Evolutionary conservation across 2,797 vertebrate species (phyloP), one percentile per base, ranked within the genome.

Genomic region (Eutrigla gurnardus): DNA sequence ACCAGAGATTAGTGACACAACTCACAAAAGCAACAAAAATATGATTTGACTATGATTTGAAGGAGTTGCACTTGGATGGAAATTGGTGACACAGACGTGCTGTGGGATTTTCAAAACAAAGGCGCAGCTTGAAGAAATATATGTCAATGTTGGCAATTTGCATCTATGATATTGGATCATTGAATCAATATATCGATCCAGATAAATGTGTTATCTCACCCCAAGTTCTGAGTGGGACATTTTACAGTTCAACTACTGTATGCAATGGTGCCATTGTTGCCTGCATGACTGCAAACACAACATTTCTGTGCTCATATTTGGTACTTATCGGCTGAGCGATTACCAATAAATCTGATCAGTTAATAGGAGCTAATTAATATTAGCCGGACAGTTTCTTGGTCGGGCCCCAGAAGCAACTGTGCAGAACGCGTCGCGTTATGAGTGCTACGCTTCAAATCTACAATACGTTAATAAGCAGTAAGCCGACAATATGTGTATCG

Each of bases 401-500:
- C 4, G 2, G 13, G 9, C 32, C 47, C 17, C 18, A 10, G 25
- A 36, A n/a, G 25, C 11, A 57, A 39, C 39, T 4, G 9, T 11
- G 37, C 49, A 39, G 2, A 18, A 37, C 43, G 61, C 47, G 60
- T 18, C 0, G 17, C 14, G 25, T 53, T 14, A 13, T 32, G 40
- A 65, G n/a, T 3, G 32, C 13, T 17, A 3, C 10, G 7, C 13
- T 45, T 2, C 52, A 37, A 65, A 55, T 75, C 37, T 55, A 9
- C 42, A 15, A 25, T 25, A 25, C 25, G 25, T 25, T 25, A 25
- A 25, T 43, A 18, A 39, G 17, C 7, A 39, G 53, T 45, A 46
- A 33, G 14, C 9, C 52, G 65, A 49, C 35, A 78, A 17, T 52
- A 47, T 47, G 25, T 43, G 25, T 18, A 75, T 25, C 59, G 2